Base-by-base conservation (phyloP, 2,797 vertebrate species). In the Gymnodraco acuticeps region DNA sequence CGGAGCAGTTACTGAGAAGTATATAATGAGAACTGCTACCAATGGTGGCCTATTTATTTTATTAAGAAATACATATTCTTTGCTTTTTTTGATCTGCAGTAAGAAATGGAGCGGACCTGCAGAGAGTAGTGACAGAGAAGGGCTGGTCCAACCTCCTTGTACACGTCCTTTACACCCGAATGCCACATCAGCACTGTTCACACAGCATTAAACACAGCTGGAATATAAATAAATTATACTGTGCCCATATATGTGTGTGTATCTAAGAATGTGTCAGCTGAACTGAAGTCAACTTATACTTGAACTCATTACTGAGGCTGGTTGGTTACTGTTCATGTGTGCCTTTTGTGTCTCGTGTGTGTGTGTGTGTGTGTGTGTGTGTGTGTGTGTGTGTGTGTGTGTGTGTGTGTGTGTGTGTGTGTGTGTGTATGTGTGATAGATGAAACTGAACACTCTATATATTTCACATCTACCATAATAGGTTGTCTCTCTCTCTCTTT, bases 151-250 rank as follows among this genome's bases (percentile, higher is more conserved):
- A 73, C 55, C 53, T 81, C 47, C 33, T 75, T 72, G 73, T 75
- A 50, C 56, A 15, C 0, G 59, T 72, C 78, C 70, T 88, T 72
- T 86, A 69, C 46, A 70, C 38, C 15, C 70, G 82, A 72, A 88
- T 80, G 84, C 80, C 75, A 80, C 74, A 87, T 90, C 89, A 91
- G 89, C 88, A 88, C 65, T 47, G 83, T 89, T 91, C 84, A 91
- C 88, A 88, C 75, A 73, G 79, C 88, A 90, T 91, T 90, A 87
- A 88, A 85, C 85, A 78, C 76, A 85, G 70, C 67, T 38, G 53
- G 68, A 65, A 46, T 70, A 55, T 47, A 68, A 78, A 50, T 77
- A 71, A 82, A 82, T 70, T 70, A 63, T 65, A 59, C 72, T 65
- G 51, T 56, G 62, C 23, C 31, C 53, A 41, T 48, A 19, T 48